A percentile compares a stretch with the other conserved stretches of the same genome.
phyloP scores from a whole-genome alignment of 2,797 vertebrate species.

The Urocyon cinereoargenteus region DNA sequence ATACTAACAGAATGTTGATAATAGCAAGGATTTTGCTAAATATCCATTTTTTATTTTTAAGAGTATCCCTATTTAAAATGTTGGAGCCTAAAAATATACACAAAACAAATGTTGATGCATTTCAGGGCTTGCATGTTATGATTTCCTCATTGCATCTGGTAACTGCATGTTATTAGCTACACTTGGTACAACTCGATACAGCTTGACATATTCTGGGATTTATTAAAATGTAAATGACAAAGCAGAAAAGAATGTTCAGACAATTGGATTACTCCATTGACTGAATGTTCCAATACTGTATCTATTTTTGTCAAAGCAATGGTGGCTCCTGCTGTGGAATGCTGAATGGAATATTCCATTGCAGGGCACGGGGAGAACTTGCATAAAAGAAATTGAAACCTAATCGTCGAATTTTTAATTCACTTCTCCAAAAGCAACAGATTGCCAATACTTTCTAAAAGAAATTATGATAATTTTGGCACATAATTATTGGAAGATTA shows the following conservation, averaged over 20 bases:
- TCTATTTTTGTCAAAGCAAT: constrained; percentile 86
- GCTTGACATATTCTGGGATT: constrained; percentile 84
- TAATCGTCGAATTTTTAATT: constrained; percentile 67
- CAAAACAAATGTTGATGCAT: constrained; percentile 76
- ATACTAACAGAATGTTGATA: background rate
- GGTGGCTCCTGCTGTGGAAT: constrained; percentile 79
- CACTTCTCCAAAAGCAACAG: constrained; percentile 65
- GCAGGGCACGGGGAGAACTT: constrained; percentile 35
- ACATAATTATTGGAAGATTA: constrained; percentile 58
- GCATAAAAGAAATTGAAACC: constrained; percentile 67
- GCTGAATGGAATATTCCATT: constrained; percentile 76
- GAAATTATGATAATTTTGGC: constrained; percentile 61
- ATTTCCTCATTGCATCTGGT: constrained; percentile 84
- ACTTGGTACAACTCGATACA: constrained; percentile 78
- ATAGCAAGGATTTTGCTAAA: constrained; percentile 69
- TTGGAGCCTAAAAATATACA: constrained; percentile 64
- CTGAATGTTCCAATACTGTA: constrained; percentile 84
- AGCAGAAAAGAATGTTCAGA: constrained; percentile 87
- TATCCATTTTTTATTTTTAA: constrained; percentile 60
- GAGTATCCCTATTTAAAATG: constrained; percentile 46
- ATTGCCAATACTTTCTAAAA: constrained; percentile 62
- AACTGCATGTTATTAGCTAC: constrained; percentile 83
- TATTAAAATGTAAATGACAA: constrained; percentile 89
- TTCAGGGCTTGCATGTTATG: constrained; percentile 71
- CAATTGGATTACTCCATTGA: constrained; percentile 88